A percentile compares a stretch with the other conserved stretches of the same genome.
Evolutionary conservation across 2,113 vertebrate species (phyloP).

Genomic region (Ammodytes dubius): DNA sequence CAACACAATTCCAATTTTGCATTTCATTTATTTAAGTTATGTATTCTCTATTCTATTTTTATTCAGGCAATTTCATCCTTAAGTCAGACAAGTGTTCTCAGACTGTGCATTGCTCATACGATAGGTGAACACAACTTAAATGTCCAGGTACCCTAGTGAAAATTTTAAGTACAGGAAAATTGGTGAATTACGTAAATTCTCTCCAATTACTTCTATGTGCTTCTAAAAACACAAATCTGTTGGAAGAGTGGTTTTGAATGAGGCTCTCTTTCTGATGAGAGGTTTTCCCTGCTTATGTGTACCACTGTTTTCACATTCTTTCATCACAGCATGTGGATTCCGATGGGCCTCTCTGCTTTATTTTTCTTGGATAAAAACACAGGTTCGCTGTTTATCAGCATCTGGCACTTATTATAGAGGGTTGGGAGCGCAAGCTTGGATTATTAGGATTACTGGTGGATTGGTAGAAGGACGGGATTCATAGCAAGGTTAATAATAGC

Average conservation of each 20-base stretch:
- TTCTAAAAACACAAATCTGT: conserved; percentile 22
- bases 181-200: background rate
- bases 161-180: background rate
- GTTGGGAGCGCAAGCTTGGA: conserved; percentile 75
- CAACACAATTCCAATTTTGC: too few relatives aligned
- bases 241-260: background rate
- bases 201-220: background rate
- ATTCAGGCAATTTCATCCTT: background rate
- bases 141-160: background rate
- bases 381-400: conserved; percentile 83
- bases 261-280: conserved; percentile 45
- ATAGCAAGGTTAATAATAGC: conserved; percentile 79
- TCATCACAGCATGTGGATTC: conserved; percentile 77
- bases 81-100: too few relatives aligned
- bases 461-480: conserved; percentile 72
- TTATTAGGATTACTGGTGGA: conserved; percentile 83
- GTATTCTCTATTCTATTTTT: background rate
- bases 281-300: conserved; percentile 49
- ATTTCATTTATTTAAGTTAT: background rate
- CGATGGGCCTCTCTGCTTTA: conserved; percentile 75
- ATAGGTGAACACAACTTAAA: background rate
- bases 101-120: background rate
- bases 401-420: conserved; percentile 83
- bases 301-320: conserved; percentile 77
- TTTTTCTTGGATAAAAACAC: conserved; percentile 82